Evolutionary conservation across 2,113 vertebrate species (phyloP).

Genomic region (Syngnathoides biaculeatus): DNA sequence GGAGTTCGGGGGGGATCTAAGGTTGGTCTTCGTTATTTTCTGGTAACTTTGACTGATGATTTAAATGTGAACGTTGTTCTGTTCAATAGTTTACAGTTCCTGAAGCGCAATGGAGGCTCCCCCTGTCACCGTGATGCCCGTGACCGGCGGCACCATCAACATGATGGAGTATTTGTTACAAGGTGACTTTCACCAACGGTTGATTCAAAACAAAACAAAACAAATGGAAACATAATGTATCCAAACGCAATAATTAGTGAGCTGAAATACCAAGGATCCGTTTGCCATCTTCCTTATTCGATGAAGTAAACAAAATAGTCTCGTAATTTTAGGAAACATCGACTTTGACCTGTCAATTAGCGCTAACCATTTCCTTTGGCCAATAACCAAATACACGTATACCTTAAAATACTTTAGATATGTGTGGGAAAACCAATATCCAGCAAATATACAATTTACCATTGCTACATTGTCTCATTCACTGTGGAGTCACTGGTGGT

Average conservation of each 20-base stretch:
- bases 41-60: background rate
- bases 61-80: background rate
- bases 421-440: too few species aligned
- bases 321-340: too few species aligned
- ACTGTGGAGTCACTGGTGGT: too few species aligned
- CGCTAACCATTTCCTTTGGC: too few species aligned
- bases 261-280: background rate
- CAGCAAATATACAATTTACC: too few species aligned
- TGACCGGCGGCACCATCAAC: conserved; percentile 88
- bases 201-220: background rate
- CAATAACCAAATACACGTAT: too few species aligned
- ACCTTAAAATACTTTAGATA: too few species aligned
- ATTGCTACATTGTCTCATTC: too few species aligned
- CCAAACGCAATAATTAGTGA: background rate
- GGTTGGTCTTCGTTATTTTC: background rate
- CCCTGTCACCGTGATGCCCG: conserved; percentile 88
- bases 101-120: conserved; percentile 83
- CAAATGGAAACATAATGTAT: background rate
- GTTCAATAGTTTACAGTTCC: background rate
- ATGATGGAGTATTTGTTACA: conserved; percentile 96
- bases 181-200: conserved; percentile 64
- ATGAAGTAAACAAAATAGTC: too few species aligned
- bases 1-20: too few species aligned
- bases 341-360: too few species aligned
- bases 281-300: too few species aligned